A percentile compares a stretch with the other conserved stretches of the same genome.
phyloP scores from a whole-genome alignment of 2,888 invertebrate species.

The Zaprionus lineosus region DNA sequence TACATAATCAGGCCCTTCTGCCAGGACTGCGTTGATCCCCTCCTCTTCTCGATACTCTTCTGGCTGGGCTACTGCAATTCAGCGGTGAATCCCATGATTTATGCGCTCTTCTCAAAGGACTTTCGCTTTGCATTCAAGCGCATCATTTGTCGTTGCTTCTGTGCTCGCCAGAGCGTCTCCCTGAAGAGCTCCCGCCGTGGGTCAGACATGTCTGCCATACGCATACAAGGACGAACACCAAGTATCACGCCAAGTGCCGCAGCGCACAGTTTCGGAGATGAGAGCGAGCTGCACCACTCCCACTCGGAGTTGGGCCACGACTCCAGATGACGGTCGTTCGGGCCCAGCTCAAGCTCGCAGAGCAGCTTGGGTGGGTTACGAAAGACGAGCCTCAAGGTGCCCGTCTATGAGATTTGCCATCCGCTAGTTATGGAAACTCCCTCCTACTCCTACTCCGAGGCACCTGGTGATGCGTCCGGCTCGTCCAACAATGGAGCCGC shows the following conservation, averaged over 20 bases:
- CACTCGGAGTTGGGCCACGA: constrained; percentile 82
- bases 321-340: constrained; percentile 85
- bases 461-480: constrained; percentile 26
- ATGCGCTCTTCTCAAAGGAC: constrained; percentile 96
- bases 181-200: constrained; percentile 84
- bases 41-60: constrained; percentile 95
- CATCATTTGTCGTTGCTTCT: constrained; percentile 93
- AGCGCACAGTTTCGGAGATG: constrained; percentile 84
- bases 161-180: constrained; percentile 84
- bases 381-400: constrained; percentile 81
- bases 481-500: constrained; percentile 23
- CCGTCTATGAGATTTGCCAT: constrained; percentile 83
- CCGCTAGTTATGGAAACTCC: constrained; percentile 83
- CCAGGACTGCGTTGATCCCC: constrained; percentile 91
- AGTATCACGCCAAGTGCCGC: constrained; percentile 85
- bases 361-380: constrained; percentile 81
- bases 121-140: constrained; percentile 97
- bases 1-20: constrained; percentile 95
- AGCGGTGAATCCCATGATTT: constrained; percentile 97
- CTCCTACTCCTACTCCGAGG: constrained; percentile 77
- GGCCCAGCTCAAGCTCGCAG: constrained; percentile 81
- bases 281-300: constrained; percentile 84
- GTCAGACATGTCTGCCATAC: constrained; percentile 85
- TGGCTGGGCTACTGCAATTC: constrained; percentile 99
- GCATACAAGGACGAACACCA: constrained; percentile 84